A percentile compares a stretch with the other conserved stretches of the same genome.
phyloP scores from a whole-genome alignment of 2,797 vertebrate species.

The Eupleurogrammus muticus region DNA sequence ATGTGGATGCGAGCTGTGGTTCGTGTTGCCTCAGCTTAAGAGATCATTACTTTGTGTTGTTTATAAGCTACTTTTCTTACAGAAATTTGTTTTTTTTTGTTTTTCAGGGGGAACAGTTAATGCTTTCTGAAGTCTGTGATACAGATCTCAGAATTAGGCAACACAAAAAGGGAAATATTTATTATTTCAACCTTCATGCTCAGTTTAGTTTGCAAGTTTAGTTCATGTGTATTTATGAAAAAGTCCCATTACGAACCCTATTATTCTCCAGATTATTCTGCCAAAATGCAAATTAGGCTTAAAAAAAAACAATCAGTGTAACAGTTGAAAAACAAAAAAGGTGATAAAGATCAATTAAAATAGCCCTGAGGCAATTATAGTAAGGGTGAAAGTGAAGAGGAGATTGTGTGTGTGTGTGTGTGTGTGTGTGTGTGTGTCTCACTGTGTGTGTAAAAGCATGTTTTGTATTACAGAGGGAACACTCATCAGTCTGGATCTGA shows the following conservation, averaged over 20 bases:
- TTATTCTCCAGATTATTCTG: slow-evolving; percentile 37
- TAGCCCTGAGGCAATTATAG: slow-evolving; percentile 7
- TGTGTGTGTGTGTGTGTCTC: neutral
- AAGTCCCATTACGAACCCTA: slow-evolving; percentile 10
- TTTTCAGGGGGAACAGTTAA: slow-evolving; percentile 17
- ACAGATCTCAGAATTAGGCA: slow-evolving; percentile 25
- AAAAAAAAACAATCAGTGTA: slow-evolving; percentile 20
- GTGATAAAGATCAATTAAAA: slow-evolving; percentile 28
- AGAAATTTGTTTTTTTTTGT: no score
- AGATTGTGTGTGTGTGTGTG: neutral
- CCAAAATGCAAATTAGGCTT: slow-evolving; percentile 38
- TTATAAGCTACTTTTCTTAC: slow-evolving; percentile 9
- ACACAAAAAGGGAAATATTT: neutral
- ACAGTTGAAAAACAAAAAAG: slow-evolving; percentile 10
- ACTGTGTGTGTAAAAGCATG: slow-evolving; percentile 10
- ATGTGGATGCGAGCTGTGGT: slow-evolving; percentile 27
- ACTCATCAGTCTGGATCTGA: slow-evolving; percentile 5
- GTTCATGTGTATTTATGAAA: slow-evolving; percentile 21
- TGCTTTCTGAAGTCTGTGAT: slow-evolving; percentile 14
- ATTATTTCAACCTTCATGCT: slow-evolving; percentile 22
- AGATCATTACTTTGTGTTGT: slow-evolving; percentile 13
- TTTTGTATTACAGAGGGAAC: slow-evolving; percentile 12
- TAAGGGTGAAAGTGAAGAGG: slow-evolving; percentile 16
- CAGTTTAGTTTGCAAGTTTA: slow-evolving; percentile 13
- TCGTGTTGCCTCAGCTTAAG: slow-evolving; percentile 21